phyloP scores from a whole-genome alignment of 2,888 invertebrate genomes.

The Pristionchus mayeri region DNA sequence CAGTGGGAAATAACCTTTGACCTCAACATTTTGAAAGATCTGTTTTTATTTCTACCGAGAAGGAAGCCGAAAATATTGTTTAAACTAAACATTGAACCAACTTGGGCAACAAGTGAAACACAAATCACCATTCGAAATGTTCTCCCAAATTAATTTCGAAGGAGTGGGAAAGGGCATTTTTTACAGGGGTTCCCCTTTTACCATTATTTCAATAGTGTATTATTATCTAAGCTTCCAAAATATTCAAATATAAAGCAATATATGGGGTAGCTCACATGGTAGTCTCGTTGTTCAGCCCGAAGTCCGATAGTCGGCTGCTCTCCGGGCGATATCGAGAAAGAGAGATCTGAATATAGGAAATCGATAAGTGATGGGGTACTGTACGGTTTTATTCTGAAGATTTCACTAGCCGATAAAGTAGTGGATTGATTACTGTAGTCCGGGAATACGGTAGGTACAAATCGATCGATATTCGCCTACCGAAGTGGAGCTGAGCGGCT shows the following conservation, averaged over 20 bases:
- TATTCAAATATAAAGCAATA: too few relatives aligned
- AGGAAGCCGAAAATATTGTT: neutral
- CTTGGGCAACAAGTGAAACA: neutral
- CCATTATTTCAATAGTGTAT: too few relatives aligned
- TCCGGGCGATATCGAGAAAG: neutral
- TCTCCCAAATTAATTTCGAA: too few relatives aligned
- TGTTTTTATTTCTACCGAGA: neutral
- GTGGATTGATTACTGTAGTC: neutral
- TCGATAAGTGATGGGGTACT: neutral
- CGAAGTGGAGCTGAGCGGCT: slow-evolving; percentile 36
- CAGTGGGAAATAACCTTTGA: neutral
- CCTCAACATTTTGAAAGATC: neutral
- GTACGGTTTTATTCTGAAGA: neutral
- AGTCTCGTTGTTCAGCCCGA: too few relatives aligned
- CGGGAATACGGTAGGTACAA: neutral
- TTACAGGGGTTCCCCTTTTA: too few relatives aligned
- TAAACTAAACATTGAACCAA: neutral
- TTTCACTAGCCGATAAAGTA: neutral
- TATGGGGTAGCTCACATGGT: too few relatives aligned
- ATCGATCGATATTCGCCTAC: neutral
- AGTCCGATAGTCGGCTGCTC: neutral
- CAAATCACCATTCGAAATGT: too few relatives aligned
- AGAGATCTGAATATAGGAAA: neutral
- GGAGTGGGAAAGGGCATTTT: too few relatives aligned
- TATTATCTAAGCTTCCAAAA: too few relatives aligned